Conservation (phyloP, 2,888 invertebrate species). For the Lottia scabra region DNA sequence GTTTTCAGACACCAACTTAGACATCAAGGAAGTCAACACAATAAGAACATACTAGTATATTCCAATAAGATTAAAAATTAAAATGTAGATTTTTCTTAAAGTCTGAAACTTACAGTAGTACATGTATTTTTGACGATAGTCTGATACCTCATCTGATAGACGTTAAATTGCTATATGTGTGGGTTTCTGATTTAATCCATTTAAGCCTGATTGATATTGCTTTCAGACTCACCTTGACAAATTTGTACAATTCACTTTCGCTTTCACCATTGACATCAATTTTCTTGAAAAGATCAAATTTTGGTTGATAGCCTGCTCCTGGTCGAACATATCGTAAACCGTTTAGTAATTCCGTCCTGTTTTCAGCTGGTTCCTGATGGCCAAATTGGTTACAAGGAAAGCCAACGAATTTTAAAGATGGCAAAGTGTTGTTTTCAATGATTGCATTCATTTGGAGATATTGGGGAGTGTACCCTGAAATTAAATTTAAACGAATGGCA, state of each 20-base stretch:
- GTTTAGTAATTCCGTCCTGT: constrained; percentile 39
- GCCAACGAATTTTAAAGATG: constrained; percentile 26
- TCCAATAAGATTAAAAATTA: too few species aligned
- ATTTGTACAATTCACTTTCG: constrained; percentile 34
- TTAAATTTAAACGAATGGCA: not conserved
- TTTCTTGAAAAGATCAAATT: constrained; percentile 36
- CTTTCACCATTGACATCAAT: constrained; percentile 41
- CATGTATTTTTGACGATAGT: too few species aligned
- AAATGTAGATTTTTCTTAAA: too few species aligned
- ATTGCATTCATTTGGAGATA: constrained; percentile 47
- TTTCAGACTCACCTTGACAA: constrained; percentile 39
- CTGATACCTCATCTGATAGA: too few species aligned
- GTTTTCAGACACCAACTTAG: too few species aligned
- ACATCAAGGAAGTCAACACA: too few species aligned
- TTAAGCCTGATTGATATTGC: too few species aligned
- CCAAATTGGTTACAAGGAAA: constrained; percentile 51
- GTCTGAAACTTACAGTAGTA: too few species aligned
- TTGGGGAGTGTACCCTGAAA: constrained; percentile 39
- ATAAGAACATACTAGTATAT: too few species aligned
- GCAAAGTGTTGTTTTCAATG: not conserved
- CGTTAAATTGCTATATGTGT: too few species aligned
- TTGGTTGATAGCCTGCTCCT: constrained; percentile 35
- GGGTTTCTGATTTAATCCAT: too few species aligned
- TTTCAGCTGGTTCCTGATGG: constrained; percentile 45
- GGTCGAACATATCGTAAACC: constrained; percentile 44